Evolutionary conservation across 2,113 vertebrate species (phyloP), one percentile per base, ranked within the genome.

Genomic region (Candoia aspera): DNA sequence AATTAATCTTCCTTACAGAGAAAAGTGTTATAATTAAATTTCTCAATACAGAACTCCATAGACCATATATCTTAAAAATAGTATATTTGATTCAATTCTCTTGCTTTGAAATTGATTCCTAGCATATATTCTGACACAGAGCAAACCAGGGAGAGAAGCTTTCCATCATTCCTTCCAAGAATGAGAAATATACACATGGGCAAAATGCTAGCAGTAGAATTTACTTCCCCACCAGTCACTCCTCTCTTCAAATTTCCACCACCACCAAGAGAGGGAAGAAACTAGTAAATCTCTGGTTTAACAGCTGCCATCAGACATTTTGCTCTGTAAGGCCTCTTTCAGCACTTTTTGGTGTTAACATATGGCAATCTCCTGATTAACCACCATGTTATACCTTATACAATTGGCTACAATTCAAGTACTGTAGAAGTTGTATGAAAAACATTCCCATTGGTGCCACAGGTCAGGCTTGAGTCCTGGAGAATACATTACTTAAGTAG

Each of bases 371-470:
- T 91, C 1, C 4, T 97, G 96, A 98, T 97, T 97, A 98, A 98
- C 94, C 96, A 92, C 87, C 84, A 0, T 97, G 97, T 97, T 97
- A 97, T 96, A 97, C 97, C 96, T 93, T n/a, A 59, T 90, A 90
- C 97, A 98, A 98, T 97, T 97, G 97, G 95, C 95, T 91, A 97
- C 96, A 98, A 97, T 97, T 97, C 97, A 97, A 92, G 26, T 33
- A n/a, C n/a, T n/a, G n/a, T n/a, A 29, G 95, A 92, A 95, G 94
- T 93, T 95, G 97, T 96, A 97, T 97, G 58, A 88, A 96, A 97
- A 97, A 97, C 91, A 96, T 92, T 96, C 95, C 90, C 92, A 96
- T 94, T 90, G 97, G 91, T 83, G 33, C 93, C 95, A 96, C 0
- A 17, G 90, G 53, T 94, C 92, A 96, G 94, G 94, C 87, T 94